Conservation (phyloP, 2,888 invertebrate species). For the Lacanobia oleracea region DNA sequence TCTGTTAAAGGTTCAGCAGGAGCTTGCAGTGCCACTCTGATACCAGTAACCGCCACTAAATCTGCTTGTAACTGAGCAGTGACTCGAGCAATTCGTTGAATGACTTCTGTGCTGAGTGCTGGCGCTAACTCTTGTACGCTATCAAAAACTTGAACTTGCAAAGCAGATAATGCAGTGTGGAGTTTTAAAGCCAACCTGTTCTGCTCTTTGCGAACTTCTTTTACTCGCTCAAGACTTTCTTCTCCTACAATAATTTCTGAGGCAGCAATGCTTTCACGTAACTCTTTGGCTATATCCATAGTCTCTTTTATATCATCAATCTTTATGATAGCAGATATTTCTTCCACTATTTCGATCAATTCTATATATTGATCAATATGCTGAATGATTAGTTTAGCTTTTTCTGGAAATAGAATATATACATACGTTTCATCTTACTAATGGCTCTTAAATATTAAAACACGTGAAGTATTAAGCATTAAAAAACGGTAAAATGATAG, state of each 20-base stretch:
- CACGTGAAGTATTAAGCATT: conserved; percentile 13
- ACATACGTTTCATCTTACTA: neutral
- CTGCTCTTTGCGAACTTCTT: conserved; percentile 63
- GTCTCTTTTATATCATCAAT: conserved; percentile 77
- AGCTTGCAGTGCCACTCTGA: conserved; percentile 68
- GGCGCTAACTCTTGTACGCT: conserved; percentile 72
- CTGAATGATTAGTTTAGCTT: conserved; percentile 71
- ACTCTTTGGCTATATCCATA: conserved; percentile 75
- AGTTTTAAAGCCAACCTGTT: conserved; percentile 73
- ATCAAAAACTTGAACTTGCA: conserved; percentile 77
- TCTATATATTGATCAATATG: conserved; percentile 83
- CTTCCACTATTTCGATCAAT: conserved; percentile 81
- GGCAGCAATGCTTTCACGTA: conserved; percentile 72
- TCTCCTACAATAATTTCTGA: conserved; percentile 56
- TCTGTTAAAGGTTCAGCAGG: conserved; percentile 55
- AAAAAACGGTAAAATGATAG: neutral
- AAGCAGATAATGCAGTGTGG: conserved; percentile 73
- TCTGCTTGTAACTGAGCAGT: conserved; percentile 78
- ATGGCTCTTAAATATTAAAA: neutral
- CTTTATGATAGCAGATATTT: conserved; percentile 77
- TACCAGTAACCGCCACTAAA: conserved; percentile 73
- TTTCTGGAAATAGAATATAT: conserved; percentile 72
- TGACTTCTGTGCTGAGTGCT: conserved; percentile 66
- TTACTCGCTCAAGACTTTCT: conserved; percentile 39
- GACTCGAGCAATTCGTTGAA: conserved; percentile 74